Evolutionary conservation across 2,888 invertebrate genomes (phyloP).

Genomic region (Volucella inflata): DNA sequence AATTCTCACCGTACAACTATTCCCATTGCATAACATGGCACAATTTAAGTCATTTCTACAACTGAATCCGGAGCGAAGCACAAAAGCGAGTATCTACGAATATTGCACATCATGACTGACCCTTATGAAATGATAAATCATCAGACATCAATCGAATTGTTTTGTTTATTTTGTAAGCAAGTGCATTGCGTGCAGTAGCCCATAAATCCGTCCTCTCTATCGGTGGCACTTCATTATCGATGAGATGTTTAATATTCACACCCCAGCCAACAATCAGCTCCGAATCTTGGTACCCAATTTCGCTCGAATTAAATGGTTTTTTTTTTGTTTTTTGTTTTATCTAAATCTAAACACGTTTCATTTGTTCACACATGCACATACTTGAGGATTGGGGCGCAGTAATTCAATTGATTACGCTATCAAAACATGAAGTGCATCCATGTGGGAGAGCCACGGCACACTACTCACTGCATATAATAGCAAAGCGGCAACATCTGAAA

Average conservation of each 20-base stretch:
- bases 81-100: too few relatives aligned
- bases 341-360: slow-evolving; percentile 31
- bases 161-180: slow-evolving; percentile 42
- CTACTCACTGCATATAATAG: too few relatives aligned
- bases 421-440: slow-evolving; percentile 14
- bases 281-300: slow-evolving; percentile 5
- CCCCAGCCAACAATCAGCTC: neutral
- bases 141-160: slow-evolving; percentile 33
- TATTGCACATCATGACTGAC: neutral
- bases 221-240: slow-evolving; percentile 42
- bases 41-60: too few relatives aligned
- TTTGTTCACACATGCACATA: slow-evolving; percentile 16
- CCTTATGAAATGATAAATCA: slow-evolving; percentile 14
- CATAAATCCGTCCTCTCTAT: slow-evolving; percentile 43
- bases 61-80: too few relatives aligned
- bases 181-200: slow-evolving; percentile 30
- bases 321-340: neutral
- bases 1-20: too few relatives aligned
- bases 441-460: neutral
- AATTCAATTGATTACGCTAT: slow-evolving; percentile 32
- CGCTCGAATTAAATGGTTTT: neutral
- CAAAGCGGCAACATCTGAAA: slow-evolving; percentile 29
- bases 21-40: too few relatives aligned
- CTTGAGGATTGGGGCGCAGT: neutral
- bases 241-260: slow-evolving; percentile 31